Evolutionary conservation across 2,113 vertebrate species (phyloP), one percentile per base, ranked within the genome.

Genomic region (Cardinalis cardinalis): DNA sequence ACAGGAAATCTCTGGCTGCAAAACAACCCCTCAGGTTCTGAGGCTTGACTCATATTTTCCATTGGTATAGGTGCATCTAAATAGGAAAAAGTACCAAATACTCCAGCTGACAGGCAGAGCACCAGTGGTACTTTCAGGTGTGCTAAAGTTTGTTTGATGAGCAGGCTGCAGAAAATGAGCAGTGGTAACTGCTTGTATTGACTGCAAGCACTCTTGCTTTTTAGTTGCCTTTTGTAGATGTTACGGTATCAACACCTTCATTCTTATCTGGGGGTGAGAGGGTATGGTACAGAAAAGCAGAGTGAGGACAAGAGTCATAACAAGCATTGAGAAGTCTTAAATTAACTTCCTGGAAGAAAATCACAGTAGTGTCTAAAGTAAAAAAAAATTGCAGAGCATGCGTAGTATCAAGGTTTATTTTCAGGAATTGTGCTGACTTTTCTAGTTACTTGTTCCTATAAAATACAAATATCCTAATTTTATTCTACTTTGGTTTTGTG

Each of bases 21-120:
- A 21, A 53, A 53, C 52, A 29, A 0, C 0, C 1, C 53, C 12
- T 34, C 3, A 1, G 6, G 11, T 78, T 77, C 56, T 70, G 28
- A 38, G 46, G 9, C 41, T 48, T 55, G 36, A 40, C 32, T 25
- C 36, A 0, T 23, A 28, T 43, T 74, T 52, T 78, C n/a, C 21
- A 3, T 44, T 61, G 32, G 2, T 55, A 6, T 34, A n/a, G 41
- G 16, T 61, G 9, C 13, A 8, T 19, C 3, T 41, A 64, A 66
- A 31, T 38, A n/a, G 21, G 46, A 43, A 60, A 49, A 66, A 36
- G 12, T 60, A 26, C 10, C 24, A 48, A 40, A 8, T 61, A 12
- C 8, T 60, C 5, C 40, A 51, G 18, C 46, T 77, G 49, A 32
- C 1, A 3, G 31, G 19, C 13, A 74, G 8, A 70, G 31, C 25